Evolutionary conservation across 2,888 invertebrate genomes (phyloP), one percentile per base, ranked within the genome.

Genomic region (Adela reaumurella): DNA sequence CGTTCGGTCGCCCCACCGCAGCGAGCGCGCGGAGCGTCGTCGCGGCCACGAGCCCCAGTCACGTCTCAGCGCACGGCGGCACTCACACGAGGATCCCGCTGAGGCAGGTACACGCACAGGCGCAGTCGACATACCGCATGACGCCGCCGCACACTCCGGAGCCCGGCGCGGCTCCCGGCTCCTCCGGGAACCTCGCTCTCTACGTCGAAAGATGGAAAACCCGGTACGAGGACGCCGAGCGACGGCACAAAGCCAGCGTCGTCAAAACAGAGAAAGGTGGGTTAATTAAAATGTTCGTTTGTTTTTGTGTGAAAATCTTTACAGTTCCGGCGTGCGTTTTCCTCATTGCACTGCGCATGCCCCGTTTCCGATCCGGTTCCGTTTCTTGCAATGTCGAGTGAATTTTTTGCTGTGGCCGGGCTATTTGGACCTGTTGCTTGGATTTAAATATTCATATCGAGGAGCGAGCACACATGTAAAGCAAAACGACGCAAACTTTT

Each of bases 221-320:
- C 54, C 85, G 84, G 71, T 88, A 82, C 64, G 88, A 89, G 59
- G 89, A 89, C 44, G 81, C 84, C 5, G 89, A 89, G 64, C 81
- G 83, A 59, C 84, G 82, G 64, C 79, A 88, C 65, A 88, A 88
- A 67, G 65, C 81, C 46, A 68, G 87, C 57, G 77, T 88, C 47
- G 81, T 84, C 54, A 85, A 87, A 67, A 83, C 83, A 52, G 89
- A 89, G 76, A 85, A 86, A 80, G 83, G 89, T 89, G 66, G 79
- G 81, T 73, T 55, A 50, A 48, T 49, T 48, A 50, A 54, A 53
- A 48, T 14, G 49, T 44, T n/a, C 57, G 52, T 48, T 45, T 52
- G 20, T 10, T 41, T 44, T 46, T 44, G 10, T 24, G 42, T 43
- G 35, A 20, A 45, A 42, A 17, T 46, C 35, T 47, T 48, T 59